Percentiles rank a stretch among this genome's conserved stretches.
Evolutionary conservation across 2,797 vertebrate species (phyloP).

Genomic region (Emys orbicularis): DNA sequence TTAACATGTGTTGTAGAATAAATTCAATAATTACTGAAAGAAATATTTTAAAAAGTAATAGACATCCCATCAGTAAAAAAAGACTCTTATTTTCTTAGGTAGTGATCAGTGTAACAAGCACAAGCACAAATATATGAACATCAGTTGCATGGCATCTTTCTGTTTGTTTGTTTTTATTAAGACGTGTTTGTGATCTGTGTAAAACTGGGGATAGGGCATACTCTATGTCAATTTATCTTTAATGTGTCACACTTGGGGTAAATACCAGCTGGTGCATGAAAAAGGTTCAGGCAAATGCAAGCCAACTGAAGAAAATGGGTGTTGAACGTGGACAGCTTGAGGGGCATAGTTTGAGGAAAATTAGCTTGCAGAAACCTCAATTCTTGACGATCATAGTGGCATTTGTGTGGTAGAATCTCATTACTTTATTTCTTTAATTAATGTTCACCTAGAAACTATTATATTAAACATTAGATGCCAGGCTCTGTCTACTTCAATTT

Average conservation of each 20-base stretch:
- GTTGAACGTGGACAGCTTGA: conserved; percentile 58
- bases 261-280: conserved; percentile 71
- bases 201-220: conserved; percentile 50
- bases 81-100: not conserved
- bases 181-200: conserved; percentile 51
- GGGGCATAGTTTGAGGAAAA: conserved; percentile 51
- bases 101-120: not conserved
- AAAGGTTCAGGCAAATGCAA: conserved; percentile 53
- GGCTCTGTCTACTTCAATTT: not conserved
- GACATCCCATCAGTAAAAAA: not conserved
- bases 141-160: conserved; percentile 31
- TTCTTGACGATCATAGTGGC: conserved; percentile 1
- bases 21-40: not conserved
- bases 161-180: conserved; percentile 63
- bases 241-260: conserved; percentile 37
- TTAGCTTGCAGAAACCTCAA: conserved; percentile 11
- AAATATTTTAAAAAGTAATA: not conserved
- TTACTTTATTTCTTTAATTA: not conserved
- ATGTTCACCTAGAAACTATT: not conserved
- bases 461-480: not conserved
- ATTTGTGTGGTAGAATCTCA: not conserved
- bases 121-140: not conserved
- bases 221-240: conserved; percentile 58
- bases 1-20: not conserved
- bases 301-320: not conserved